Percentiles rank a stretch among this genome's conserved stretches.
Evolutionary conservation across 2,797 vertebrate species (phyloP).

Genomic region (Helarctos malayanus): DNA sequence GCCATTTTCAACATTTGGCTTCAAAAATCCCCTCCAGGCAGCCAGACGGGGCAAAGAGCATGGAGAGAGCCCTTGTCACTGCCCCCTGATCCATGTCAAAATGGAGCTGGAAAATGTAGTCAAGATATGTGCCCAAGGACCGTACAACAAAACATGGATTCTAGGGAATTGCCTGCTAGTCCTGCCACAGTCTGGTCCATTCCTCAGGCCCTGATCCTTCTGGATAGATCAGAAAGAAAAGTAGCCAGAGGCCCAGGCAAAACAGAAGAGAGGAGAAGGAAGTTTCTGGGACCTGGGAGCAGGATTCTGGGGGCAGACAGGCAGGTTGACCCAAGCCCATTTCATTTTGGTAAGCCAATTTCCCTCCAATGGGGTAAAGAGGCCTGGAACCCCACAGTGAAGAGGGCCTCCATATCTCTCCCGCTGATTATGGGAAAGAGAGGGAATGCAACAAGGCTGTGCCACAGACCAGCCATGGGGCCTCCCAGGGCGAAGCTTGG

Average conservation of each 20-base stretch:
- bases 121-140: neutral
- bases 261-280: neutral
- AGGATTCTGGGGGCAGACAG: too few species aligned
- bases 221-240: neutral
- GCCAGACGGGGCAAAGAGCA: neutral
- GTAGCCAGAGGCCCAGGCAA: neutral
- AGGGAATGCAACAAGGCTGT: neutral
- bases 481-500: slow-evolving; percentile 32
- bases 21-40: neutral
- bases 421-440: neutral
- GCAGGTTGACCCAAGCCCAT: neutral
- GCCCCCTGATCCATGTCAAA: neutral
- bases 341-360: neutral
- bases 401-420: neutral
- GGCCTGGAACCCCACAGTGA: fast-evolving
- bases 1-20: neutral
- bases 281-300: neutral
- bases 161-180: neutral
- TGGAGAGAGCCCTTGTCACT: neutral
- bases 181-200: neutral
- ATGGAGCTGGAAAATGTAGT: neutral
- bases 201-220: neutral
- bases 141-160: fast-evolving
- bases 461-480: neutral
- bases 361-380: neutral